These are phyloP conservation scores for Acromyrmex echinatior DNA, from an alignment of 1,140 invertebrate species.

Conservation along the genomic window DNA sequence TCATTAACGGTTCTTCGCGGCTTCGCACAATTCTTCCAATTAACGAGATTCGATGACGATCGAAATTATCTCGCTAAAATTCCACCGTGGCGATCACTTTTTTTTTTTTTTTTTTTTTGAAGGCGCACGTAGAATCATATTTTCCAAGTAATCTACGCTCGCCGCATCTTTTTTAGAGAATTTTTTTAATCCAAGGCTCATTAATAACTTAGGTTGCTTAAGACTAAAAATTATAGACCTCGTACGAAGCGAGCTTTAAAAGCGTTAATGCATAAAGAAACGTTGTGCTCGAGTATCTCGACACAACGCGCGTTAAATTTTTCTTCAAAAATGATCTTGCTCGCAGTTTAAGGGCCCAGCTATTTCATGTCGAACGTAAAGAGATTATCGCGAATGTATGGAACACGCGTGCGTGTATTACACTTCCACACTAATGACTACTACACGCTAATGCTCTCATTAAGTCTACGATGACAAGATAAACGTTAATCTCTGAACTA, in stretches of 20 bases:
- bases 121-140: neutral
- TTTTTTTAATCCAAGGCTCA: constrained; percentile 24
- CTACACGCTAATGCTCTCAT: constrained; percentile 3
- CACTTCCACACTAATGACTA: neutral
- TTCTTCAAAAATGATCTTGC: neutral
- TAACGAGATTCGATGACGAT: constrained; percentile 36
- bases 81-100: neutral
- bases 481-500: constrained; percentile 55
- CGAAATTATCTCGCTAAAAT: constrained; percentile 26
- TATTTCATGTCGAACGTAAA: constrained; percentile 28
- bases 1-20: constrained; percentile 28
- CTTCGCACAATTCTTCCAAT: constrained; percentile 22
- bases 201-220: constrained; percentile 25
- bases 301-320: neutral
- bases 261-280: constrained; percentile 36
- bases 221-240: constrained; percentile 38
- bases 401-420: neutral
- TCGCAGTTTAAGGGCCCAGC: constrained; percentile 6
- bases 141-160: neutral
- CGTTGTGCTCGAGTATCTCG: neutral
- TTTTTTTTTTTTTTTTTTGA: neutral
- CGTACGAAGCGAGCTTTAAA: neutral
- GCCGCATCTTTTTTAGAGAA: constrained; percentile 1
- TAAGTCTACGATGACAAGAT: constrained; percentile 29
- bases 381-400: neutral